A percentile compares a stretch with the other conserved stretches of the same genome.
phyloP scores from a whole-genome alignment of 2,113 vertebrate species.

The Ctenodactylus gundi region DNA sequence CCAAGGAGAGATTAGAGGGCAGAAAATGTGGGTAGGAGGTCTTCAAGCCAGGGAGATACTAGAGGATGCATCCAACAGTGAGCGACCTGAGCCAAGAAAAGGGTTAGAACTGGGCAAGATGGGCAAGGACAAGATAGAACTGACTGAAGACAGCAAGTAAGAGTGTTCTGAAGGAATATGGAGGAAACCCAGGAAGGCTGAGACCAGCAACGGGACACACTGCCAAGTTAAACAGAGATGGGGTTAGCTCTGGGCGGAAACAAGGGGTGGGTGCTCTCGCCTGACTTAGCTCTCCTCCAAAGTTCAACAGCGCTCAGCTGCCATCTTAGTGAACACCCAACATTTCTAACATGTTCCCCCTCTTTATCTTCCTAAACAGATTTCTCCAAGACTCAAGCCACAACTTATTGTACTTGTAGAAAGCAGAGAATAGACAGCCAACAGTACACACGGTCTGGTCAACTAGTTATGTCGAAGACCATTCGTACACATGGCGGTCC shows the following conservation, averaged over 20 bases:
- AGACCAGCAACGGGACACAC: not conserved
- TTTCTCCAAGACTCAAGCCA: not conserved
- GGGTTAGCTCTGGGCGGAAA: not conserved
- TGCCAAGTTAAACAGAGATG: not conserved
- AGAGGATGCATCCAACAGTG: not conserved
- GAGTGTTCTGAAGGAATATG: not conserved
- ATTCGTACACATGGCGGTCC: not conserved
- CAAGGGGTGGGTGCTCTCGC: not conserved
- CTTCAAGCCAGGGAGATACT: not conserved
- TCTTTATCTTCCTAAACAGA: not conserved
- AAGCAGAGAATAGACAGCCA: not conserved
- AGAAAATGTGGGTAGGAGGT: not conserved
- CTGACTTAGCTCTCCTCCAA: not conserved
- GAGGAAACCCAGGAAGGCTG: not conserved
- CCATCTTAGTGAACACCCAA: not conserved
- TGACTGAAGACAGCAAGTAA: not conserved
- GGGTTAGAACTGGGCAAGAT: not conserved
- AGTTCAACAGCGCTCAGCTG: not conserved
- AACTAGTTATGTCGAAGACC: not conserved
- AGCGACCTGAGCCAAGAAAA: not conserved
- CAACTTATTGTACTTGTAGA: not conserved
- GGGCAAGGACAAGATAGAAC: not conserved
- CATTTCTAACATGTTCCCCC: not conserved
- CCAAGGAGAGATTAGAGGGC: not conserved
- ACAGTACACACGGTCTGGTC: not conserved